Conservation (phyloP, 2,888 invertebrate species). For the Lepidocyrtinus sp. region DNA sequence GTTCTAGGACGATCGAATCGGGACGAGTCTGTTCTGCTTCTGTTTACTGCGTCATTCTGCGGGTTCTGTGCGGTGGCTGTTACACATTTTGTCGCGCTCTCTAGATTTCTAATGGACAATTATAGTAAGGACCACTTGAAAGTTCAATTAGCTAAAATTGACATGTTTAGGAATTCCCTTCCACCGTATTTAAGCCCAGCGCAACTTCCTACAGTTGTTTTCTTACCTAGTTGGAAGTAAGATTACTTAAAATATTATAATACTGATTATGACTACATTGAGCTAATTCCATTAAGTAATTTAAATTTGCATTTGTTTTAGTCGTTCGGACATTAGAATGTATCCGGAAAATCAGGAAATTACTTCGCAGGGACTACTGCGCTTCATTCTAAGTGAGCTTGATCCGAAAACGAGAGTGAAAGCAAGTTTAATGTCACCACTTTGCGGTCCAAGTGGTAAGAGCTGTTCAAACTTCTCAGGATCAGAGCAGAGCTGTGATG, state of each 20-base stretch:
- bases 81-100: conserved; percentile 63
- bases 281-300: not conserved
- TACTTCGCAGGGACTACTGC: conserved; percentile 60
- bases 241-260: no score
- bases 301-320: conserved; percentile 29
- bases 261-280: not conserved
- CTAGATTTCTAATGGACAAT: conserved; percentile 61
- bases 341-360: conserved; percentile 63
- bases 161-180: conserved; percentile 66
- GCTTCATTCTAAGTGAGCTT: conserved; percentile 66
- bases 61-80: conserved; percentile 66
- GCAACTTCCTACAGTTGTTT: conserved; percentile 65
- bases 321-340: conserved; percentile 61
- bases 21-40: conserved; percentile 54
- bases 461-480: conserved; percentile 4
- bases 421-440: conserved; percentile 63
- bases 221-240: conserved; percentile 66
- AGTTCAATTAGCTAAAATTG: conserved; percentile 63
- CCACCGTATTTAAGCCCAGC: conserved; percentile 62
- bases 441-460: conserved; percentile 38
- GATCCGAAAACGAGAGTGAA: conserved; percentile 62
- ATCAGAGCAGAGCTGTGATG: conserved; percentile 1
- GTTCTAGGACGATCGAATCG: conserved; percentile 34
- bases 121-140: conserved; percentile 50
- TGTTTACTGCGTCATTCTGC: conserved; percentile 68